Percentiles rank a stretch among this genome's conserved stretches.
These are phyloP conservation scores for Podargus strigoides DNA, from an alignment of 2,797 vertebrate species.

Conservation along the genomic window DNA sequence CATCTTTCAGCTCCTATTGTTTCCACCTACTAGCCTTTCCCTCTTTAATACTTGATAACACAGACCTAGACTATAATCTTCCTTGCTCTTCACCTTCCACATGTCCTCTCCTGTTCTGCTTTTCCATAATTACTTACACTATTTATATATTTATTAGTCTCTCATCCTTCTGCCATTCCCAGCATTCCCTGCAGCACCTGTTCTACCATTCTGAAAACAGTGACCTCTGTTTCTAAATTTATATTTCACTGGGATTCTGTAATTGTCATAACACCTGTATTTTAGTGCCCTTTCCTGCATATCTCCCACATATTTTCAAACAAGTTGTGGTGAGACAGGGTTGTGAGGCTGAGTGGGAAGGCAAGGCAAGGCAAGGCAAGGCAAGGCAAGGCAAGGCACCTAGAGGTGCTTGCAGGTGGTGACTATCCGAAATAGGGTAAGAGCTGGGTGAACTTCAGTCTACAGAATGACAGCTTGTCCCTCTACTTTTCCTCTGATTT, in stretches of 20 bases:
- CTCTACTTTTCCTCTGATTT: not conserved
- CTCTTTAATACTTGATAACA: not conserved
- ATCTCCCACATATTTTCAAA: not conserved
- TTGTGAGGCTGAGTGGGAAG: not conserved
- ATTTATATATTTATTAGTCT: not conserved
- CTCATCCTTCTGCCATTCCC: not conserved
- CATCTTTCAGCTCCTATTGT: not conserved
- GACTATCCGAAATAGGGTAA: not conserved
- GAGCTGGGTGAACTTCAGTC: not conserved
- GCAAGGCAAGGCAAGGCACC: not conserved
- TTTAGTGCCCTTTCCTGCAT: not conserved
- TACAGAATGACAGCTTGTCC: not conserved
- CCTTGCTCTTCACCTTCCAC: not conserved
- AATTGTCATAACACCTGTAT: not conserved
- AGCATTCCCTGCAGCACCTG: not conserved
- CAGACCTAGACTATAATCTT: not conserved
- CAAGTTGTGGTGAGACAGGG: rapidly evolving
- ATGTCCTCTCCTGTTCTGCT: not conserved
- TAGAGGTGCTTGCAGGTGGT: not conserved
- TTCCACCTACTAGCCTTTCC: not conserved
- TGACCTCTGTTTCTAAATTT: not conserved
- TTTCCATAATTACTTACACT: not conserved
- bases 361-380: not conserved
- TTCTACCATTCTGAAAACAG: not conserved
- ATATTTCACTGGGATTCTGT: not conserved